A percentile compares a stretch with the other conserved stretches of the same genome.
phyloP scores from a whole-genome alignment of 2,113 vertebrate genomes.

The Tetraodon nigroviridis region DNA sequence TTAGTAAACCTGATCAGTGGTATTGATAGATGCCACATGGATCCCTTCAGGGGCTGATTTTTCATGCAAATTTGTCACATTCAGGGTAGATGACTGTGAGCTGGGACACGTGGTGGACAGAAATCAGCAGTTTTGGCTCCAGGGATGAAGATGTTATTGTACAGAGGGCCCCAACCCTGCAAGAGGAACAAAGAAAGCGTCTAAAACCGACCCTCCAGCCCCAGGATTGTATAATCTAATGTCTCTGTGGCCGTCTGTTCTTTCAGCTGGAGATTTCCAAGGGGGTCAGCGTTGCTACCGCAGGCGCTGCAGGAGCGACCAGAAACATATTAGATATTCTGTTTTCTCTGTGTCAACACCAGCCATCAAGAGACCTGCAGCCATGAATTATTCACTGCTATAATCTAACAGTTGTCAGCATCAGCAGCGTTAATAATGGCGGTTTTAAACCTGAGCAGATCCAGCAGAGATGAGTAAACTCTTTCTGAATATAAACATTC shows the following conservation, averaged over 20 bases:
- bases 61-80: not conserved
- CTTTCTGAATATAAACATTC: too few species aligned
- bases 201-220: not conserved
- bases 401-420: not conserved
- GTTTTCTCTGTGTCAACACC: conserved; percentile 6
- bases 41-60: not conserved
- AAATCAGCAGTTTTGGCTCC: conserved; percentile 1
- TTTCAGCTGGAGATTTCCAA: not conserved
- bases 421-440: too few species aligned
- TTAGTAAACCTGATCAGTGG: too few species aligned
- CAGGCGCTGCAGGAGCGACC: conserved; percentile 10
- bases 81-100: not conserved
- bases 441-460: too few species aligned
- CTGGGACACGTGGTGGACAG: not conserved
- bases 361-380: conserved; percentile 8
- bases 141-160: not conserved
- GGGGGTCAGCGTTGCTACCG: not conserved
- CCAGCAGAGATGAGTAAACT: too few species aligned
- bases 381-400: conserved; percentile 4
- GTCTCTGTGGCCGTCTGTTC: not conserved
- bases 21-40: too few species aligned
- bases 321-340: conserved; percentile 26
- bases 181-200: not conserved
- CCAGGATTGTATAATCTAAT: not conserved
- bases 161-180: not conserved